Evolutionary conservation across 30 jellyfish, hydroid and myxozoan species (phyloP).

Genomic region (Hydra vulgaris): DNA sequence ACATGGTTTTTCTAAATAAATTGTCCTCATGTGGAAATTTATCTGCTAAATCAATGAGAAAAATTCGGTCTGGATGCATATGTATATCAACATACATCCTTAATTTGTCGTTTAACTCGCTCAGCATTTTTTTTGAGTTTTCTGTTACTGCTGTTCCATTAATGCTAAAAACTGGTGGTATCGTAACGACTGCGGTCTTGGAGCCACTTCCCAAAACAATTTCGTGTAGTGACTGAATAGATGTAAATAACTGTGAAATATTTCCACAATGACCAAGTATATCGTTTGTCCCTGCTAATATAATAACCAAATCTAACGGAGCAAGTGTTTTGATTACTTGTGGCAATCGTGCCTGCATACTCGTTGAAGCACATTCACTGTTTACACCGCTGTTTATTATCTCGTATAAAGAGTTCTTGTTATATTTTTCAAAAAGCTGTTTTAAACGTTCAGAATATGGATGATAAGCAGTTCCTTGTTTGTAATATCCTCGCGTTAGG

Average conservation of each 20-base stretch:
- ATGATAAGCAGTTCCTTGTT: constrained; percentile 31
- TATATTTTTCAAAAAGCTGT: constrained; percentile 21
- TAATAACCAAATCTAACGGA: constrained; percentile 43
- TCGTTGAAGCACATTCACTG: constrained; percentile 60
- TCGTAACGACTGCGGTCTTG: constrained; percentile 48
- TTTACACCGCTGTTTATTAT: constrained; percentile 47
- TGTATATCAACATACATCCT: constrained; percentile 34
- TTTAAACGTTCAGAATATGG: constrained; percentile 48
- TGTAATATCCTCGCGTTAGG: constrained; percentile 65
- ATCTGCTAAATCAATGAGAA: constrained; percentile 48
- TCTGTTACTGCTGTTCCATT: constrained; percentile 1
- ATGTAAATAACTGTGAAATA: constrained; percentile 19
- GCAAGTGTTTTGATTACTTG: constrained; percentile 15
- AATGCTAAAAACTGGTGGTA: constrained; percentile 36
- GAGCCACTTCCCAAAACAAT: constrained; percentile 35
- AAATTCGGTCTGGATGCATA: constrained; percentile 11
- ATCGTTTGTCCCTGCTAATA: constrained; percentile 86
- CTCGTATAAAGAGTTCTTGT: neutral
- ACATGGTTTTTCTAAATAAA: constrained; percentile 8
- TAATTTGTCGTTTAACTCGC: constrained; percentile 31
- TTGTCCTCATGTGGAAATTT: constrained; percentile 48
- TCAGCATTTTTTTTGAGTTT: neutral
- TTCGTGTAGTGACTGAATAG: constrained; percentile 48
- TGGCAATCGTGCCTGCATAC: constrained; percentile 57
- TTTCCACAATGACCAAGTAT: constrained; percentile 30